These are phyloP conservation scores for Tiliacea citrago DNA, from an alignment of 2,888 invertebrate genomes.

Conservation along the genomic window DNA sequence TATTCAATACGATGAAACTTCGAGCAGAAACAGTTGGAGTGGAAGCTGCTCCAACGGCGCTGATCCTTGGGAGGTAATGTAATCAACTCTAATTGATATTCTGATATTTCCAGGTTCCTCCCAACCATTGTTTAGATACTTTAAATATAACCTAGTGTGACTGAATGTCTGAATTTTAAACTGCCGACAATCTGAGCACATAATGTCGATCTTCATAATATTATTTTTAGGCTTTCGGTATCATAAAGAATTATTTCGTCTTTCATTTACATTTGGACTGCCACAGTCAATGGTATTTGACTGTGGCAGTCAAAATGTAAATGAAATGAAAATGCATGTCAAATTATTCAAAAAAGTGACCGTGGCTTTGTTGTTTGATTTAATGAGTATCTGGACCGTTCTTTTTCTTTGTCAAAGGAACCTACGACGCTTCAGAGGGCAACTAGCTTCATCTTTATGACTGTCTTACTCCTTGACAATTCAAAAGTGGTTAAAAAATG, in stretches of 20 bases:
- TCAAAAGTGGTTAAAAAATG: no score
- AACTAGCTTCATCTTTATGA: no score
- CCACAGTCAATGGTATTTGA: no score
- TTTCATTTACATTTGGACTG: neutral
- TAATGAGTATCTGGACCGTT: no score
- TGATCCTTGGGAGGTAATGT: conserved; percentile 96
- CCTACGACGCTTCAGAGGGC: no score
- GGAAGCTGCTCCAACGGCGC: conserved; percentile 88
- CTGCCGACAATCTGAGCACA: neutral
- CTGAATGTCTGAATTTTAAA: neutral
- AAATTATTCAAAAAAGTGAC: no score
- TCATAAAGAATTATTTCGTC: neutral
- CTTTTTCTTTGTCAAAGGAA: no score
- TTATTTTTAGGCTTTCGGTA: neutral
- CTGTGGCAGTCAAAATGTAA: no score
- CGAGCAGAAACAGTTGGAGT: conserved; percentile 87
- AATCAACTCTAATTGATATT: neutral
- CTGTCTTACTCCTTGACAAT: no score
- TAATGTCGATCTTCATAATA: neutral
- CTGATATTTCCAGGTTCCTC: neutral
- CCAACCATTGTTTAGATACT: neutral
- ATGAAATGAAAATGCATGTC: no score
- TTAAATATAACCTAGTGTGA: neutral
- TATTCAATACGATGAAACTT: conserved; percentile 89
- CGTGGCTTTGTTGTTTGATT: no score